Base-by-base conservation (phyloP, 2,113 vertebrate species). In the Thomomys bottae region DNA sequence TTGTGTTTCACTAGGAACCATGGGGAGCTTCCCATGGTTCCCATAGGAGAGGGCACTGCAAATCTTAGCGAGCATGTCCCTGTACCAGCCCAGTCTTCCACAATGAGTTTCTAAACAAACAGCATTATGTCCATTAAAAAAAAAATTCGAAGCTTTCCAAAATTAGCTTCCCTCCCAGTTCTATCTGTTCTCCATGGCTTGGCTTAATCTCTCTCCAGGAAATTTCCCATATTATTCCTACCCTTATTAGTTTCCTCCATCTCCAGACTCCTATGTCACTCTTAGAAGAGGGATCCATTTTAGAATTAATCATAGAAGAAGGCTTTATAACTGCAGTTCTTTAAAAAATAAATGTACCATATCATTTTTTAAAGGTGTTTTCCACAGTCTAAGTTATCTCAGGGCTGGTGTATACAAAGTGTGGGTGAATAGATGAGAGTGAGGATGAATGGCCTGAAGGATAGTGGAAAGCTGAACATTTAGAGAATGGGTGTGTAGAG, bases 301-400 rank as follows among this genome's bases (percentile, higher is more conserved):
- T 73, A 86, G 20, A 59, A 59, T 75, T 89, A 87, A 75, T 90
- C 54, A 38, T 9, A 85, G 71, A 14, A 75, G 42, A 78, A 26
- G 18, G 32, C n/a, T 34, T 75, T 23, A n/a, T 64, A 34, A 67
- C n/a, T 57, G 78, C 12, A 2, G 59, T 70, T 77, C 59, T 49
- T 80, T 78, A 81, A 42, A 94, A 86, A 92, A 67, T 36, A 66
- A 91, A 78, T 57, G 18, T 36, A 75, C 14, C 66, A 67, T 42
- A 57, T 38, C 49, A 45, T 45, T n/a, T 63, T 36, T 84, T 18
- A 34, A 21, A 59, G 23, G 26, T 70, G n/a, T 70, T 85, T 71
- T 66, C 45, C 36, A n/a, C 8, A 30, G 72, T 21, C 8, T 64
- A 88, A 45, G 83, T 61, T 93, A 26, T 82, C 64, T 91, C 10